Conservation (phyloP, 2,888 invertebrate genomes). For the Eledone cirrhosa region DNA sequence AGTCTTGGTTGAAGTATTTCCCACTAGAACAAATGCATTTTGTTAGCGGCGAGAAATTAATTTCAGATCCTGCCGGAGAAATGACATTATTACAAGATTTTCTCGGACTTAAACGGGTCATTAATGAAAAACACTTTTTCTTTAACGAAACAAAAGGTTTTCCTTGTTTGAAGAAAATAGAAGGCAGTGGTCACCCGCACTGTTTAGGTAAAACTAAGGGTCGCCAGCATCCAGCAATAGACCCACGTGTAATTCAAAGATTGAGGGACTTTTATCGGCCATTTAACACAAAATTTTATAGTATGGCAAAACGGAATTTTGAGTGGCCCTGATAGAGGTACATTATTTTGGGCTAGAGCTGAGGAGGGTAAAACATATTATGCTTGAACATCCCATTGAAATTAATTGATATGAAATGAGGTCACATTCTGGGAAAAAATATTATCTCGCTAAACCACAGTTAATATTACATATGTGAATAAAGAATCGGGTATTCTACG, state of each 20-base stretch:
- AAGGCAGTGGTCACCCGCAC: conserved; percentile 57
- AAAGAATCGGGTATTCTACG: not conserved
- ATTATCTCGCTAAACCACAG: not conserved
- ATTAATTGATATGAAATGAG: not conserved
- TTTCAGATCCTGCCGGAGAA: conserved; percentile 86
- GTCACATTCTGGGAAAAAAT: not conserved
- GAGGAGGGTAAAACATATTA: not conserved
- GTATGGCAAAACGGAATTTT: conserved; percentile 66
- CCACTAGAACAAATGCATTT: conserved; percentile 82
- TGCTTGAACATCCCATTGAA: no score
- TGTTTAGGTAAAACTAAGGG: conserved; percentile 70
- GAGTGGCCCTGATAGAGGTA: conserved; percentile 61
- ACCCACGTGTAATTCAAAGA: conserved; percentile 51
- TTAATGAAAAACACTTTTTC: conserved; percentile 89
- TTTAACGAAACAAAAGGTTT: conserved; percentile 92
- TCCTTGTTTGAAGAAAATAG: conserved; percentile 76
- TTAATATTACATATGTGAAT: no score
- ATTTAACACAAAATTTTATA: conserved; percentile 68
- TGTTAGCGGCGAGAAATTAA: conserved; percentile 87
- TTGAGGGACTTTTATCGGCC: conserved; percentile 67
- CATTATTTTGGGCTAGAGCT: not conserved
- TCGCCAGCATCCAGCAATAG: conserved; percentile 66
- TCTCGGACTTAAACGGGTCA: conserved; percentile 82
- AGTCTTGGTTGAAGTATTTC: conserved; percentile 86
- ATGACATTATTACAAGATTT: conserved; percentile 87